Evolutionary conservation across 2,113 vertebrate species (phyloP), one percentile per base, ranked within the genome.

Genomic region (Blennius ocellaris): DNA sequence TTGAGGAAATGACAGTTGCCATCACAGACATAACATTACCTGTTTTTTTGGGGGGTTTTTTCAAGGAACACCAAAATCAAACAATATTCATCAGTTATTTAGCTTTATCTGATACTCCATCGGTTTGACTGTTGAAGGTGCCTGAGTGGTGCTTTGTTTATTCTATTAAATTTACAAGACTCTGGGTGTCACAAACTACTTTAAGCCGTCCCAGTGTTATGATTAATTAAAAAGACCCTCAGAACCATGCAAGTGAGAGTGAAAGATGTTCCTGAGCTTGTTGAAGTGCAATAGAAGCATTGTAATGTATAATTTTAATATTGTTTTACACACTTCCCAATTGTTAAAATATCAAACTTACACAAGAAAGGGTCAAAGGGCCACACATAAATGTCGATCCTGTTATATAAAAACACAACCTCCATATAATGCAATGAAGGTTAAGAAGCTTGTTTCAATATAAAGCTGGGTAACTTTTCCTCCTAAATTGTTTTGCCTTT

Each of bases 211-310:
- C 54, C 70, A 57, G 55, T 66, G 62, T 81, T 48, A 53, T 89
- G 81, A 78, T 70, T 61, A 17, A 73, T 62, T 63, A 69, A 78
- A 88, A 75, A 74, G 66, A 66, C 74, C 69, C 52, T 39, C 14
- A 17, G 56, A 48, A n/a, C 16, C 63, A 69, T 59, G 53, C 71
- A 41, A 45, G 6, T 6, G 39, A 63, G 43, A 73, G 11, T 7
- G 17, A 7, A 6, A n/a, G 5, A 41, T 57, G 53, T 39, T 66
- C 12, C 5, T 7, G 11, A 11, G 14, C 40, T 65, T 52, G 63
- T 37, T 36, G 6, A 63, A 66, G 16, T 43, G 17, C 49, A 36
- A 62, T 15, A 47, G 7, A 45, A 43, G 53, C 10, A 0, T 50
- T 53, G 15, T 43, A 2, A 10, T 9, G 8, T 15, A 17, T 15